phyloP scores from a whole-genome alignment of 2,797 vertebrate species.

The Acestrorhynchus altus region DNA sequence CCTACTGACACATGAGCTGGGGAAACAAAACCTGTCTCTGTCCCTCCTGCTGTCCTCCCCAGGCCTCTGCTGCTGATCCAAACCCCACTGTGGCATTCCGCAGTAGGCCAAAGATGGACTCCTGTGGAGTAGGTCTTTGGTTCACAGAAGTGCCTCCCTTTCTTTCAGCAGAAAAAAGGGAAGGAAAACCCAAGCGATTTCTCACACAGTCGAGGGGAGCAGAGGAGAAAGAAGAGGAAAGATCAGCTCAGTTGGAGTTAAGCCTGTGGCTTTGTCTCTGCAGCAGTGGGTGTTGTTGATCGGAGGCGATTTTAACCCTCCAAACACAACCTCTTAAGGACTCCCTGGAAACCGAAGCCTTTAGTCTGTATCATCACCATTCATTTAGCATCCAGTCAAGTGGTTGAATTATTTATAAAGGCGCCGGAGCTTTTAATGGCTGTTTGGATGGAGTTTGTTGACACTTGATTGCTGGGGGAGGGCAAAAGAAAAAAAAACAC shows the following conservation, averaged over 20 bases:
- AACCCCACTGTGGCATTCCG: slow-evolving; percentile 73
- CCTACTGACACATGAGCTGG: slow-evolving; percentile 49
- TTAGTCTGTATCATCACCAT: slow-evolving; percentile 72
- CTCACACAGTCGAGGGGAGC: slow-evolving; percentile 66
- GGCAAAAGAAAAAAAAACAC: slow-evolving; percentile 63
- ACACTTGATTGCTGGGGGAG: slow-evolving; percentile 71
- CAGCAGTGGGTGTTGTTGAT: slow-evolving; percentile 71
- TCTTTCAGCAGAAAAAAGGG: slow-evolving; percentile 66
- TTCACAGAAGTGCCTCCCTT: slow-evolving; percentile 70
- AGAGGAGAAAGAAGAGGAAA: slow-evolving; percentile 58
- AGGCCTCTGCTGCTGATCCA: slow-evolving; percentile 58
- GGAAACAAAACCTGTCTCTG: slow-evolving; percentile 55
- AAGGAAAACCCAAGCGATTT: slow-evolving; percentile 68
- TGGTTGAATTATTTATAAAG: slow-evolving; percentile 83
- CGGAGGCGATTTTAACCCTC: slow-evolving; percentile 77
- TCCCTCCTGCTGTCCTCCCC: slow-evolving; percentile 53
- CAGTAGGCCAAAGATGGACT: slow-evolving; percentile 68
- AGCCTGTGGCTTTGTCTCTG: slow-evolving; percentile 61
- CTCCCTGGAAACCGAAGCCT: slow-evolving; percentile 73
- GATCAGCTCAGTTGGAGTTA: slow-evolving; percentile 67
- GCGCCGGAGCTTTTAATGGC: slow-evolving; percentile 59
- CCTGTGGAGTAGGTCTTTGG: slow-evolving; percentile 63
- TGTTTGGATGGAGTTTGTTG: slow-evolving; percentile 69
- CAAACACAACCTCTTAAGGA: slow-evolving; percentile 72
- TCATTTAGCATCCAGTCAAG: slow-evolving; percentile 72